These are phyloP conservation scores for Ladona fulva DNA, from an alignment of 1,140 invertebrate species.

Conservation along the genomic window DNA sequence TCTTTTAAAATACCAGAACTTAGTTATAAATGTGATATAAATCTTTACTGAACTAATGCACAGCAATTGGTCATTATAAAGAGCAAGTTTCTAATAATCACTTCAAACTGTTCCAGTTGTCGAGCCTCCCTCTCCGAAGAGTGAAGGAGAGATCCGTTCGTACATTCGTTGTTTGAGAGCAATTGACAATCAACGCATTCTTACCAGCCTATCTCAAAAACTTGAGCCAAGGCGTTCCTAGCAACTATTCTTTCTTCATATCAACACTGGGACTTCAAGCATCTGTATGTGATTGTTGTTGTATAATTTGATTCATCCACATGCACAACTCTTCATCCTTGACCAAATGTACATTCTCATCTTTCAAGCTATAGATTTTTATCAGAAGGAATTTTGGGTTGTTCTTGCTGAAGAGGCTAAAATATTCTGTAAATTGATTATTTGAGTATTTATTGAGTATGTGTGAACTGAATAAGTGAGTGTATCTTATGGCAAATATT, in stretches of 20 bases:
- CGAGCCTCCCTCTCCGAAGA: constrained; percentile 56
- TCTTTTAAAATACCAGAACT: no score
- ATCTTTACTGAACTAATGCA: no score
- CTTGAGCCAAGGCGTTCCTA: constrained; percentile 49
- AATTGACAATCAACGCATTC: constrained; percentile 66
- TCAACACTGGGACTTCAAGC: neutral
- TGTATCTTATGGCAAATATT: no score
- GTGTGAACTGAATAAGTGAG: no score
- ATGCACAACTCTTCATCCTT: neutral
- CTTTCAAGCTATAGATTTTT: neutral
- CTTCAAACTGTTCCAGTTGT: constrained; percentile 38
- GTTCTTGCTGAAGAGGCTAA: neutral
- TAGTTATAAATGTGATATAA: no score
- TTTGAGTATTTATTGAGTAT: neutral
- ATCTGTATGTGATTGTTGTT: neutral
- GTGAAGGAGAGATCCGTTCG: constrained; percentile 51
- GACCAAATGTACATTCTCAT: neutral
- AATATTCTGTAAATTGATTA: neutral
- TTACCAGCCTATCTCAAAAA: constrained; percentile 64
- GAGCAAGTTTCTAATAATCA: no score
- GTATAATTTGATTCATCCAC: neutral
- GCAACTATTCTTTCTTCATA: constrained; percentile 8
- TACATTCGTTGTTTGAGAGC: constrained; percentile 59
- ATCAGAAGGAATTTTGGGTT: neutral
- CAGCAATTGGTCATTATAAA: no score